Evolutionary conservation across 1,140 invertebrate species (phyloP).

Genomic region (Probaryconus sp.): DNA sequence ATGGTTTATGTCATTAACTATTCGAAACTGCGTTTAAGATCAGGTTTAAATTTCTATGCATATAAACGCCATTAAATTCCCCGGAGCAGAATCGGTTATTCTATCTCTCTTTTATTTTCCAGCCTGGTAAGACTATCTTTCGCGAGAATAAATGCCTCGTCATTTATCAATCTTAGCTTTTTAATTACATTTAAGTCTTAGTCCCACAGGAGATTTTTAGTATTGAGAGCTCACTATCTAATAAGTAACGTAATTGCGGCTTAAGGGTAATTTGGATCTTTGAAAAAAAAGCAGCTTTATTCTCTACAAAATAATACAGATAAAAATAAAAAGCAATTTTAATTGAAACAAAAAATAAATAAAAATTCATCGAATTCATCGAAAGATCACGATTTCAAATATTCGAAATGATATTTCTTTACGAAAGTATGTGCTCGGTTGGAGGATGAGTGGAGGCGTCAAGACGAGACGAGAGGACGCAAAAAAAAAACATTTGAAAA

Average conservation of each 20-base stretch:
- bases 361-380: too few relatives aligned
- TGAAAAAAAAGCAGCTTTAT: too few relatives aligned
- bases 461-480: neutral
- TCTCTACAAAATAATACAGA: too few relatives aligned
- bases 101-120: conserved; percentile 45
- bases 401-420: too few relatives aligned
- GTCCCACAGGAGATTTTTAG: conserved; percentile 49
- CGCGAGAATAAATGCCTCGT: conserved; percentile 72
- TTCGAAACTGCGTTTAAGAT: conserved; percentile 2
- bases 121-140: conserved; percentile 39
- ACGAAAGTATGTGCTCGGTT: too few relatives aligned
- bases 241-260: neutral
- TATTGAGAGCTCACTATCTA: conserved; percentile 60
- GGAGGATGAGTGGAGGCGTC: too few relatives aligned
- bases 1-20: conserved; percentile 1
- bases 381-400: too few relatives aligned
- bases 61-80: conserved; percentile 75
- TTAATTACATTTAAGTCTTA: conserved; percentile 71
- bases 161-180: conserved; percentile 78
- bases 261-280: too few relatives aligned
- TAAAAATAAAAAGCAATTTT: too few relatives aligned
- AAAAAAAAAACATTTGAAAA: conserved; percentile 3
- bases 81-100: conserved; percentile 66
- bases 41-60: conserved; percentile 61
- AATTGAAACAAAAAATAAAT: too few relatives aligned